Conservation (phyloP, 2,797 vertebrate species). For the Brachyrhaphis roseni region DNA sequence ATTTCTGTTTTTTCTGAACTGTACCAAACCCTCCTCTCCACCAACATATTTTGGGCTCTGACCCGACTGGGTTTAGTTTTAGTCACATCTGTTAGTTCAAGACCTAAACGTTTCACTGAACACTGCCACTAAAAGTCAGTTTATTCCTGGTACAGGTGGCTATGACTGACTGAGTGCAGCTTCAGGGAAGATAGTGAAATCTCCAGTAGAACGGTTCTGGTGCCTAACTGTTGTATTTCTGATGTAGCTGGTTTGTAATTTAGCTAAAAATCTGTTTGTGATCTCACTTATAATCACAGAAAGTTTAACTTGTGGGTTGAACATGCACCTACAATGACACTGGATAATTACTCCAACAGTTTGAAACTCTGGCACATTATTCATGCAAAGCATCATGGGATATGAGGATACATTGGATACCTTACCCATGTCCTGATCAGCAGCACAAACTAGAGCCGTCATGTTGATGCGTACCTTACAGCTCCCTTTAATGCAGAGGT, state of each 20-base stretch:
- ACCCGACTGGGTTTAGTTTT: neutral
- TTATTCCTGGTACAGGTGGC: neutral
- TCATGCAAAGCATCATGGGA: neutral
- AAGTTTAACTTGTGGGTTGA: neutral
- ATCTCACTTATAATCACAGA: neutral
- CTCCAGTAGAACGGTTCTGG: neutral
- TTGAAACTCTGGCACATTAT: neutral
- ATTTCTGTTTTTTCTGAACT: neutral
- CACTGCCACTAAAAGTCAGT: neutral
- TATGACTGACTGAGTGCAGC: neutral
- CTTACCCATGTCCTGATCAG: neutral
- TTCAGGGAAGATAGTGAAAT: neutral
- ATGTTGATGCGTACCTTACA: conserved; percentile 86
- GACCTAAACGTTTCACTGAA: no score
- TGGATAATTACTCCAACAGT: no score
- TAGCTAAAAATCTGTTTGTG: neutral
- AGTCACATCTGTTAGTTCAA: neutral
- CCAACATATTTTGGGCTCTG: neutral
- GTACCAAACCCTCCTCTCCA: neutral
- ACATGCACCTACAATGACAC: neutral
- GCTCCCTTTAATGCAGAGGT: conserved; percentile 93
- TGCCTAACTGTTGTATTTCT: neutral
- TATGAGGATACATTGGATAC: neutral
- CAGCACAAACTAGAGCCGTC: neutral
- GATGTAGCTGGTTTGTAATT: neutral